Evolutionary conservation across 1,140 invertebrate species (phyloP).

Genomic region (Tetramorium parvispinum): DNA sequence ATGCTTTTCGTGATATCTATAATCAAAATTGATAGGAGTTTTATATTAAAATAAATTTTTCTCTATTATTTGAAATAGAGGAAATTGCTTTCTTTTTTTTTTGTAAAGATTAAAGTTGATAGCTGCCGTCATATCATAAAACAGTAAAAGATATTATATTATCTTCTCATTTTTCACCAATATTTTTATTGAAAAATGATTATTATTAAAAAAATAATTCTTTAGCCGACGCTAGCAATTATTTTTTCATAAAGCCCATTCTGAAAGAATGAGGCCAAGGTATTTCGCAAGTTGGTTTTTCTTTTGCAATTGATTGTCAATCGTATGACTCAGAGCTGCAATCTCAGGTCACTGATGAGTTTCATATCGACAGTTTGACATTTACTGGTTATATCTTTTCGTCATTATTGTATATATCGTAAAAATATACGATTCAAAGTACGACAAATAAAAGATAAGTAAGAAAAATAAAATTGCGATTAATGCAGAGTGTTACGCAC

Average conservation of each 20-base stretch:
- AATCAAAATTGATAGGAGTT: neutral
- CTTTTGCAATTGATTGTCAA: conserved; percentile 18
- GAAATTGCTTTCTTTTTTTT: neutral
- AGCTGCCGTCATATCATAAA: neutral
- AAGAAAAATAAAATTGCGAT: neutral
- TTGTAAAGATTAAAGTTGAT: neutral
- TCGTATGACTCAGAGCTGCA: conserved; percentile 22
- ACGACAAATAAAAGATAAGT: neutral
- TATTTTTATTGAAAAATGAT: neutral
- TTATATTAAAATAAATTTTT: neutral
- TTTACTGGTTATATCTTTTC: neutral
- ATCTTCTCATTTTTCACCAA: neutral
- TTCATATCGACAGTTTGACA: conserved; percentile 38
- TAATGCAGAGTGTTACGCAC: neutral
- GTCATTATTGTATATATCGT: too few species aligned
- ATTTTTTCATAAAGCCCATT: neutral
- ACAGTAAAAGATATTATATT: neutral
- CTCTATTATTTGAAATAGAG: neutral
- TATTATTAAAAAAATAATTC: neutral
- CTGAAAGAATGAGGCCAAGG: conserved; percentile 22
- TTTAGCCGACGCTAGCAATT: neutral
- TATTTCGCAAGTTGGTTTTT: conserved; percentile 37
- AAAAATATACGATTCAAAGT: neutral
- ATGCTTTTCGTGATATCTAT: neutral
- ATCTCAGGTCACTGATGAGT: conserved; percentile 18